Percentiles rank a stretch among this genome's conserved stretches.
phyloP scores from a whole-genome alignment of 1,140 invertebrate genomes.

The Lasioglossum albipes region DNA sequence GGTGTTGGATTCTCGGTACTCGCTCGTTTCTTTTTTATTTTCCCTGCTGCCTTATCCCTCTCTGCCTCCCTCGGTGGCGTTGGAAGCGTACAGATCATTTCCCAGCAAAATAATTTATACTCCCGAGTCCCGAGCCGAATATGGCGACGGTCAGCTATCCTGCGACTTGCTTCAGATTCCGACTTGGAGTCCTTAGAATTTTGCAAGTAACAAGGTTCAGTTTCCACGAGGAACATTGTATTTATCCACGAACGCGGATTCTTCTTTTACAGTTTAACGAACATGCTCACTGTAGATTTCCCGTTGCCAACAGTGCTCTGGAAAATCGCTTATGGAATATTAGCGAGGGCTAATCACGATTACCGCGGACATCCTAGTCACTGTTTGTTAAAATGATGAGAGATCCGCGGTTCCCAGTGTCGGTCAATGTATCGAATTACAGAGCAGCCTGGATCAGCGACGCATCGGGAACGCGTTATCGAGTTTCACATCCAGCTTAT shows the following conservation, averaged over 20 bases:
- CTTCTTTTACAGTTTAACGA: too few species aligned
- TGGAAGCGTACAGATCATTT: conserved; percentile 52
- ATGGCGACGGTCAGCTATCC: conserved; percentile 22
- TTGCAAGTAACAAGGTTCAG: too few species aligned
- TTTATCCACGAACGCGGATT: too few species aligned
- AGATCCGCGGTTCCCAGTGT: neutral
- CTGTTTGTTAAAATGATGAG: conserved; percentile 19
- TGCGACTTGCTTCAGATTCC: conserved; percentile 2
- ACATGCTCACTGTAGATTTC: too few species aligned
- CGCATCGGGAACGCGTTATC: conserved; percentile 29
- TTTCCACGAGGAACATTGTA: too few species aligned
- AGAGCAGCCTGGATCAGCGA: conserved; percentile 1
- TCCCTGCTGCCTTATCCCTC: conserved; percentile 48
- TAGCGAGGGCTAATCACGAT: conserved; percentile 3
- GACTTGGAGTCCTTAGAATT: too few species aligned
- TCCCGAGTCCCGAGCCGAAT: conserved; percentile 21
- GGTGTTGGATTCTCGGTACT: conserved; percentile 61
- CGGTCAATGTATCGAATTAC: conserved; percentile 30
- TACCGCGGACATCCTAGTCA: neutral
- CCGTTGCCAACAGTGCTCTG: too few species aligned
- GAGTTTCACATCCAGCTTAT: conserved; percentile 35
- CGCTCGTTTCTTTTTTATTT: conserved; percentile 50
- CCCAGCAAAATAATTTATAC: conserved; percentile 63
- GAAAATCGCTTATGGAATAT: neutral
- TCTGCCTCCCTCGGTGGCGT: conserved; percentile 7